Percentiles rank a stretch among this genome's conserved stretches.
Evolutionary conservation across 1,140 invertebrate species (phyloP).

Genomic region (Andrena cerasifolii): DNA sequence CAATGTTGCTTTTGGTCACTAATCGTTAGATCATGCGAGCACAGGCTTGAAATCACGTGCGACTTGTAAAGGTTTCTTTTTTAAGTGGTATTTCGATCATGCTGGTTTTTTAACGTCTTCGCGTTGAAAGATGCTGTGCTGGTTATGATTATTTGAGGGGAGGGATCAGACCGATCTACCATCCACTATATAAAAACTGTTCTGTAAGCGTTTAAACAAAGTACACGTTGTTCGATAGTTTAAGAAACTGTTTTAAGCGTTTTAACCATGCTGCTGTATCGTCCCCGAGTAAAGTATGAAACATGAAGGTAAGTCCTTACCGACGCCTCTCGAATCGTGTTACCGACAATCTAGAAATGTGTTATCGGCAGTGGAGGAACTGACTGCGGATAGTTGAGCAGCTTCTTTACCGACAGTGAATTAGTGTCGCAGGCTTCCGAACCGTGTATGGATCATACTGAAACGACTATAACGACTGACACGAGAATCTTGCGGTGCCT

Average conservation of each 20-base stretch:
- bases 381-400: background rate
- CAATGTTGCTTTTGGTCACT: background rate
- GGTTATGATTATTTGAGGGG: background rate
- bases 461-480: too few relatives aligned
- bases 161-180: background rate
- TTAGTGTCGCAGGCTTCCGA: background rate
- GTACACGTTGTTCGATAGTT: background rate
- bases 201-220: background rate
- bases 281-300: background rate
- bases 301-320: conserved; percentile 46
- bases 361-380: conserved; percentile 12
- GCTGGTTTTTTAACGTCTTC: too few relatives aligned
- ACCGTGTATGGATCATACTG: background rate
- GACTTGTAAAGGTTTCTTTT: too few relatives aligned
- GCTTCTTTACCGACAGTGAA: conserved; percentile 25
- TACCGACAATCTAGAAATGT: conserved; percentile 3
- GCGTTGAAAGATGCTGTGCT: background rate
- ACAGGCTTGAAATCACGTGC: background rate
- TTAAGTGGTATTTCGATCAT: background rate
- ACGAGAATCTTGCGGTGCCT: background rate
- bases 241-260: background rate
- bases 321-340: background rate
- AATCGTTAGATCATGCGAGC: background rate
- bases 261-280: conserved; percentile 56
- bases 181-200: background rate